Conservation (phyloP, 1,140 invertebrate species). For the Lucilia sericata region DNA sequence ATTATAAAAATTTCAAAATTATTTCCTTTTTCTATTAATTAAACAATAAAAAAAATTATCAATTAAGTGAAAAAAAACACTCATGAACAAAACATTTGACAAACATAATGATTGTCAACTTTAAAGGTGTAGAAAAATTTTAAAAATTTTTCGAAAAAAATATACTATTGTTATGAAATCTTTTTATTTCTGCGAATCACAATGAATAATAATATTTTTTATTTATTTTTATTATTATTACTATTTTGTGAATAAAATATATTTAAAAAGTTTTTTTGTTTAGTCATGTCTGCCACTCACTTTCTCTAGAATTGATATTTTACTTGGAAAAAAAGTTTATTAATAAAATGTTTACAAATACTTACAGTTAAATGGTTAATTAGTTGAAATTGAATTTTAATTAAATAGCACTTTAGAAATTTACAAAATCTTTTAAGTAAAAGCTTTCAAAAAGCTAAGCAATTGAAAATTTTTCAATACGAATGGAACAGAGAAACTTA, state of each 20-base stretch:
- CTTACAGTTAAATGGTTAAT: no score
- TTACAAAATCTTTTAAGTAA: no score
- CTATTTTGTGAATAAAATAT: no score
- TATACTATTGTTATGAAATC: neutral
- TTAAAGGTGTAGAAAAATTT: neutral
- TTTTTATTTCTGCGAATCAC: neutral
- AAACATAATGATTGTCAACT: neutral
- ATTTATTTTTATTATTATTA: no score
- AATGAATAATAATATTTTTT: neutral
- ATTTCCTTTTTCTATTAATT: slow-evolving; percentile 8
- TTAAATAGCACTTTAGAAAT: no score
- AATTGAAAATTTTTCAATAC: no score
- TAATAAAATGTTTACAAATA: no score
- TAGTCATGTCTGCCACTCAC: neutral
- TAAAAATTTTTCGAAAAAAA: neutral
- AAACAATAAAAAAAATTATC: neutral
- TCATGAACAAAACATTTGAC: neutral
- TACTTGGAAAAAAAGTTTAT: neutral
- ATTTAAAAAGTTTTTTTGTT: neutral
- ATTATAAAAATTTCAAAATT: neutral
- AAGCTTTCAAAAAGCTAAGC: no score
- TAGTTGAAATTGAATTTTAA: no score
- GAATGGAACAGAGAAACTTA: no score
- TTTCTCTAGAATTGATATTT: slow-evolving; percentile 28
- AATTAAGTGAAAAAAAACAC: neutral